These are phyloP conservation scores for Caerostris extrusa DNA, from an alignment of 1,140 invertebrate species.

Conservation along the genomic window DNA sequence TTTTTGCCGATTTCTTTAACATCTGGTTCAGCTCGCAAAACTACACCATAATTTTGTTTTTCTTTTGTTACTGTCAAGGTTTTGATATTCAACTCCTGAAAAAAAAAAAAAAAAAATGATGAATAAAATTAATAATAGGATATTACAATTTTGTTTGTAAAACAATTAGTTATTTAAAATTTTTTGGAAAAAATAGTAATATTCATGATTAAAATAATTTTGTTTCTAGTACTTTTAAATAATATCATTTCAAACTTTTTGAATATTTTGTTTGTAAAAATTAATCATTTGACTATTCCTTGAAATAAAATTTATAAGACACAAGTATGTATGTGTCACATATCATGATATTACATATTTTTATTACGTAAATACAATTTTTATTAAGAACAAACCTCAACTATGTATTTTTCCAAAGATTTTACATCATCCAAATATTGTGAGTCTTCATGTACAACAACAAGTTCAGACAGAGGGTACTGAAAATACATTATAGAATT, in stretches of 20 bases:
- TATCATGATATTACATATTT: too few species aligned
- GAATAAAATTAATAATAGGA: background rate
- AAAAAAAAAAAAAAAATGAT: background rate
- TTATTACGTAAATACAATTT: too few species aligned
- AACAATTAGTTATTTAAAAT: background rate
- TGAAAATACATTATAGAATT: constrained; percentile 79
- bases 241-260: too few species aligned
- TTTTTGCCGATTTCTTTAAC: constrained; percentile 92
- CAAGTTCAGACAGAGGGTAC: constrained; percentile 97
- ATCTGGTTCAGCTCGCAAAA: constrained; percentile 96
- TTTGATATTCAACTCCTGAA: constrained; percentile 94
- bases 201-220: constrained; percentile 7
- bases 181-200: background rate
- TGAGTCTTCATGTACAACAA: constrained; percentile 94
- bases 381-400: constrained; percentile 83
- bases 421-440: constrained; percentile 90
- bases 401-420: constrained; percentile 91
- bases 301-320: too few species aligned
- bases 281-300: too few species aligned
- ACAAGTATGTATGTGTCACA: too few species aligned
- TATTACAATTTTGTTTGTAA: too few species aligned
- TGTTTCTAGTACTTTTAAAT: background rate
- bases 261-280: too few species aligned
- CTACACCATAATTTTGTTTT: constrained; percentile 96
- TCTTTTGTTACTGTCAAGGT: constrained; percentile 93